Percentiles rank a stretch among this genome's conserved stretches.
Conservation (phyloP, 1,140 invertebrate genomes). For the Trichoplusia ni region DNA sequence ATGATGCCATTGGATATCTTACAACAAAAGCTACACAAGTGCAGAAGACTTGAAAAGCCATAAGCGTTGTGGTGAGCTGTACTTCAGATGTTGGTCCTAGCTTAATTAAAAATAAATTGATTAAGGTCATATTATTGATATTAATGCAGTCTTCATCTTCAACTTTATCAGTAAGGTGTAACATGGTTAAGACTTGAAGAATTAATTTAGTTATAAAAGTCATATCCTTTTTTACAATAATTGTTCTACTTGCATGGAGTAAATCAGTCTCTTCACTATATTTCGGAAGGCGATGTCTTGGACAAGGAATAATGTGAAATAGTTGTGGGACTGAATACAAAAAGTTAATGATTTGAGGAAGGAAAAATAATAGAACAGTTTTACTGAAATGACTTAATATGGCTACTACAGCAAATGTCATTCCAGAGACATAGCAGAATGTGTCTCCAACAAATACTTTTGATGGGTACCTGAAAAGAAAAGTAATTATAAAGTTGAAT, state of each 20-base stretch:
- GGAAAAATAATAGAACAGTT: constrained; percentile 97
- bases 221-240: constrained; percentile 87
- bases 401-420: constrained; percentile 99
- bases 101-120: constrained; percentile 94
- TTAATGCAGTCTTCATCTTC: constrained; percentile 85
- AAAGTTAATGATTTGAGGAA: constrained; percentile 98
- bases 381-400: constrained; percentile 99
- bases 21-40: constrained; percentile 93
- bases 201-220: constrained; percentile 83
- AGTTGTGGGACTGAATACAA: constrained; percentile 97
- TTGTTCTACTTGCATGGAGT: constrained; percentile 89
- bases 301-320: constrained; percentile 97
- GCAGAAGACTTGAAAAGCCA: constrained; percentile 91
- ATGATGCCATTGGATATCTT: constrained; percentile 93
- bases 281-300: constrained; percentile 96
- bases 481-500: not conserved
- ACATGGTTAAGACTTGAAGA: constrained; percentile 84
- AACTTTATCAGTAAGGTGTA: constrained; percentile 86
- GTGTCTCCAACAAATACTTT: constrained; percentile 99
- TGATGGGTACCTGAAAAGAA: constrained; percentile 94
- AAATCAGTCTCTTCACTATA: constrained; percentile 89
- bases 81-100: constrained; percentile 94
- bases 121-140: constrained; percentile 96
- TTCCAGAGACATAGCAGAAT: constrained; percentile 99
- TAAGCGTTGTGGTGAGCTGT: constrained; percentile 87